These are phyloP conservation scores for Alcedo atthis DNA, from an alignment of 2,797 vertebrate genomes.

Conservation along the genomic window DNA sequence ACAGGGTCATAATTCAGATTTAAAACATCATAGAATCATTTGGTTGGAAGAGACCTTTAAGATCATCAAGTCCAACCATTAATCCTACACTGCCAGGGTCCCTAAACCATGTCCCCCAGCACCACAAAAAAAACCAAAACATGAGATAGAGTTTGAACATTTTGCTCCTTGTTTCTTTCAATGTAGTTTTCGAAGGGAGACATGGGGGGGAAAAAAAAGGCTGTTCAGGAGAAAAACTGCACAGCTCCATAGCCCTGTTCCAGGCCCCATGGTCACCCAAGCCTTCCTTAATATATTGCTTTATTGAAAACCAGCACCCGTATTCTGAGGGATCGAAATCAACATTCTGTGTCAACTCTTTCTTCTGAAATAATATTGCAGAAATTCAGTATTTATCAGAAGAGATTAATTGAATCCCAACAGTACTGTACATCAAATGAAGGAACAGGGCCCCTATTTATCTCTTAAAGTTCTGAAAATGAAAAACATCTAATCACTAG, in stretches of 20 bases:
- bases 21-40: background rate
- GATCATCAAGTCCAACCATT: too few species aligned
- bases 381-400: slow-evolving; percentile 61
- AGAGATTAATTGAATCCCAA: slow-evolving; percentile 69
- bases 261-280: background rate
- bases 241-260: background rate
- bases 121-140: too few species aligned
- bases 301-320: background rate
- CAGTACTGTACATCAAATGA: slow-evolving; percentile 69
- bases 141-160: fast-evolving
- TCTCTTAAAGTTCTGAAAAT: slow-evolving; percentile 73
- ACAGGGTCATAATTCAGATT: background rate
- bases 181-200: background rate
- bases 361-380: slow-evolving; percentile 8
- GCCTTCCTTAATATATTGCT: background rate
- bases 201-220: background rate
- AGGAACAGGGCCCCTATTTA: slow-evolving; percentile 71
- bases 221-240: background rate
- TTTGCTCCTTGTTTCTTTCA: background rate
- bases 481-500: slow-evolving; percentile 73
- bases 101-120: too few species aligned
- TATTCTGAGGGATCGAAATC: background rate
- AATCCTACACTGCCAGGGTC: too few species aligned
- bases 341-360: background rate
- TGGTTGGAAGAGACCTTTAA: too few species aligned